Conservation (phyloP, 1,140 invertebrate genomes). For the Ceratosolen fusciceps region DNA sequence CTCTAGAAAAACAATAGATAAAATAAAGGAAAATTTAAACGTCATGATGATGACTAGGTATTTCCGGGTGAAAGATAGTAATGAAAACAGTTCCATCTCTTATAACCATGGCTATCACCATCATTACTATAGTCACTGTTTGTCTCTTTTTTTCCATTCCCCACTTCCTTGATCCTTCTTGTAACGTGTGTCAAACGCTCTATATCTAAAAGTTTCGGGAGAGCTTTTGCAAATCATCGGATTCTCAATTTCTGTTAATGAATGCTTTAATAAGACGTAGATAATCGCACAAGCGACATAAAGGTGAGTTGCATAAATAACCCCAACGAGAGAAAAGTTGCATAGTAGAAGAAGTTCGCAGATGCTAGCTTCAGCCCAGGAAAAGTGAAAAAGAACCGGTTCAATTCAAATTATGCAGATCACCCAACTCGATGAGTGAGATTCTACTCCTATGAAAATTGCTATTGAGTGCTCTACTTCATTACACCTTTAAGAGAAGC, state of each 20-base stretch:
- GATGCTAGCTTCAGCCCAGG: conserved; percentile 54
- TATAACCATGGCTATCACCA: not conserved
- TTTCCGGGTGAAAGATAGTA: conserved; percentile 21
- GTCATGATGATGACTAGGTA: conserved; percentile 37
- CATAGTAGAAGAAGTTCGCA: conserved; percentile 55
- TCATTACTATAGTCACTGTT: no score
- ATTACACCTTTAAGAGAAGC: not conserved
- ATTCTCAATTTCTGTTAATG: conserved; percentile 52
- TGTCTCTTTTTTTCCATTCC: conserved; percentile 14
- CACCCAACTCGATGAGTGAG: conserved; percentile 51
- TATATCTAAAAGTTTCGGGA: conserved; percentile 52
- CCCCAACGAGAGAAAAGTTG: conserved; percentile 48
- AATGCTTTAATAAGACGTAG: conserved; percentile 67
- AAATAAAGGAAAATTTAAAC: conserved; percentile 41
- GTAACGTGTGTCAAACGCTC: conserved; percentile 21
- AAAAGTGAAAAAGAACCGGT: conserved; percentile 36
- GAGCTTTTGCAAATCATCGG: conserved; percentile 66
- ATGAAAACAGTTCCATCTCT: conserved; percentile 21
- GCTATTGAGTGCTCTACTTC: conserved; percentile 39
- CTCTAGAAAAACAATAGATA: not conserved
- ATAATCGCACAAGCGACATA: conserved; percentile 63
- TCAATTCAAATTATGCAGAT: conserved; percentile 66
- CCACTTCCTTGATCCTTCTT: not conserved
- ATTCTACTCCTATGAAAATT: conserved; percentile 32
- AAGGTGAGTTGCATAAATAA: conserved; percentile 71